Evolutionary conservation across 2,113 vertebrate genomes (phyloP).

Genomic region (Micronisus gabar): DNA sequence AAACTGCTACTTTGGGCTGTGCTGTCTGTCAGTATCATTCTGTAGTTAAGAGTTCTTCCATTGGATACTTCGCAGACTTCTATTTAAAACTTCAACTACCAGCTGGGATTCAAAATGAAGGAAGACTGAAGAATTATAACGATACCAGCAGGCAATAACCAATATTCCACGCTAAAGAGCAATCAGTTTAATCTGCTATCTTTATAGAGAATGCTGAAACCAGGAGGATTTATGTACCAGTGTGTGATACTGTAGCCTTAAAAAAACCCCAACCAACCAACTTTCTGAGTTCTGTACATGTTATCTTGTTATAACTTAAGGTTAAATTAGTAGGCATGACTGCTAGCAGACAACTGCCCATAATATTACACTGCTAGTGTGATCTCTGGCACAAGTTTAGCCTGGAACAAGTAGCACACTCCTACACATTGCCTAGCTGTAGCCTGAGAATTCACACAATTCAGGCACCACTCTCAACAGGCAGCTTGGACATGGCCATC

Average conservation of each 20-base stretch:
- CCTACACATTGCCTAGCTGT: background rate
- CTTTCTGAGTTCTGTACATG: background rate
- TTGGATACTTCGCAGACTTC: background rate
- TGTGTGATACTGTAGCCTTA: background rate
- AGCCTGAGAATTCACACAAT: background rate
- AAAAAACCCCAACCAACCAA: background rate
- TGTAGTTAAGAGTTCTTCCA: background rate
- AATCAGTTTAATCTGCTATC: background rate
- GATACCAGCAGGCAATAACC: background rate
- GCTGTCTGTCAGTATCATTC: background rate
- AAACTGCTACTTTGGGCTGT: background rate
- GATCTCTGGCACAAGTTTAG: background rate
- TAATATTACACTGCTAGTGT: background rate
- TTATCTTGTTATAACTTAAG: background rate
- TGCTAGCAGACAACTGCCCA: background rate
- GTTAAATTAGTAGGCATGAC: background rate
- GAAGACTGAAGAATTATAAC: background rate
- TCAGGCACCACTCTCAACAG: background rate
- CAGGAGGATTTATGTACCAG: background rate
- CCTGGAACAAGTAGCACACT: background rate
- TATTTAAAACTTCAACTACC: background rate
- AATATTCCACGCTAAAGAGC: background rate
- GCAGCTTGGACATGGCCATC: background rate
- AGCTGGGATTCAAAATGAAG: background rate
- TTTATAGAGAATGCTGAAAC: background rate